Conservation (phyloP, 2,113 vertebrate genomes). For the Ophiodon elongatus region DNA sequence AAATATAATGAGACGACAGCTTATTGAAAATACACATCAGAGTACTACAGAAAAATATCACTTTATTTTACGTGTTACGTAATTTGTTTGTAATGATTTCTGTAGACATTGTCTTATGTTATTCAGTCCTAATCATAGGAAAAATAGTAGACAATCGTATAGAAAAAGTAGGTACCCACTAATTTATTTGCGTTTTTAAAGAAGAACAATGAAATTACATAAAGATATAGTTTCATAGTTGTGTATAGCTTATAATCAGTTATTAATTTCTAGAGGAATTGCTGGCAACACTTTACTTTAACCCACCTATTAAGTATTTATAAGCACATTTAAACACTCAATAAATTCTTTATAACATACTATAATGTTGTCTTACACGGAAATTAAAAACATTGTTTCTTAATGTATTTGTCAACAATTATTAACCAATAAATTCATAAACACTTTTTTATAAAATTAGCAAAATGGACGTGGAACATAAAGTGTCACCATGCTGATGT, state of each 20-base stretch:
- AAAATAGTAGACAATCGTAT: neutral
- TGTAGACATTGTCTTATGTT: neutral
- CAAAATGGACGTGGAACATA: neutral
- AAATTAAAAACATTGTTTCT: neutral
- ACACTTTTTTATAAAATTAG: neutral
- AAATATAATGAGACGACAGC: constrained; percentile 28
- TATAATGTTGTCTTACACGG: neutral
- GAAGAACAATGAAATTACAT: neutral
- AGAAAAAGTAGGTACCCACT: neutral
- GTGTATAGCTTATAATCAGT: neutral
- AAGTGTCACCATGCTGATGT: neutral
- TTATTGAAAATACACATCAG: constrained; percentile 18
- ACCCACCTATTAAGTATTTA: no score
- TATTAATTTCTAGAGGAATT: neutral
- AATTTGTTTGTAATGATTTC: neutral
- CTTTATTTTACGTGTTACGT: neutral
- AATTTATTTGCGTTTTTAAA: neutral
- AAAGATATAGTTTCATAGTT: neutral
- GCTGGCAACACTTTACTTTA: neutral
- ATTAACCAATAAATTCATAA: neutral
- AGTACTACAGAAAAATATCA: neutral
- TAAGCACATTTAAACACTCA: neutral
- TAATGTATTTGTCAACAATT: neutral
- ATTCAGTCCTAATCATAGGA: neutral
- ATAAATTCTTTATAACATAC: neutral